These are phyloP conservation scores for Trissolcus basalis DNA, from an alignment of 1,140 invertebrate genomes.

Conservation along the genomic window DNA sequence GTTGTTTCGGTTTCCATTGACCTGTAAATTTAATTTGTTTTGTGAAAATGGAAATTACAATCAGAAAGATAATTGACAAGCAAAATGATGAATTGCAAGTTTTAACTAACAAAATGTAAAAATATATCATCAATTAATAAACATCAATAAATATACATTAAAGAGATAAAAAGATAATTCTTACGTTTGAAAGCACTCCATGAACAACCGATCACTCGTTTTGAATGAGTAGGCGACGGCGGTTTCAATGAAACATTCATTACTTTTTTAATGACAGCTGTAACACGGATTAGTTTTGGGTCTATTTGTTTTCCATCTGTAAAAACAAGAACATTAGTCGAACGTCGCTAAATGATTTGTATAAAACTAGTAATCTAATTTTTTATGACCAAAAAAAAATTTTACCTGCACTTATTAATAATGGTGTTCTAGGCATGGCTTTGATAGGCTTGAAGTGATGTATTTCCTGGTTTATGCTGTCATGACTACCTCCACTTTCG, in stretches of 20 bases:
- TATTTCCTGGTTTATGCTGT: constrained; percentile 79
- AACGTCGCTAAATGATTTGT: no score
- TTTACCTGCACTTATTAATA: constrained; percentile 68
- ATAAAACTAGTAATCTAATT: not conserved
- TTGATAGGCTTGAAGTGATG: constrained; percentile 79
- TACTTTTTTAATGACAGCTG: constrained; percentile 66
- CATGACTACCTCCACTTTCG: constrained; percentile 75
- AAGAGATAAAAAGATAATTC: constrained; percentile 7
- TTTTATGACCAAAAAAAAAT: constrained; percentile 3
- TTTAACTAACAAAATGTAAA: no score
- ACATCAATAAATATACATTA: constrained; percentile 1
- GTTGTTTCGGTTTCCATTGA: constrained; percentile 50
- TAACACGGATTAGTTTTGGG: constrained; percentile 72
- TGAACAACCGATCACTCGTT: constrained; percentile 69
- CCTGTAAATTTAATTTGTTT: constrained; percentile 48
- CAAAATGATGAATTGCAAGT: no score
- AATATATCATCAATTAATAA: no score
- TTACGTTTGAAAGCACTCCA: constrained; percentile 75
- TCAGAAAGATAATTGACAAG: no score
- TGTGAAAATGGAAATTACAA: not conserved
- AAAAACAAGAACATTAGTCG: constrained; percentile 12
- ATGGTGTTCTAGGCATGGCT: constrained; percentile 74
- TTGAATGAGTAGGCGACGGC: constrained; percentile 64
- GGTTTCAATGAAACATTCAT: constrained; percentile 65
- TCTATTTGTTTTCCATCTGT: constrained; percentile 72